A percentile compares a stretch with the other conserved stretches of the same genome.
Conservation (phyloP, 1,140 invertebrate genomes). For the Gryon sp. region DNA sequence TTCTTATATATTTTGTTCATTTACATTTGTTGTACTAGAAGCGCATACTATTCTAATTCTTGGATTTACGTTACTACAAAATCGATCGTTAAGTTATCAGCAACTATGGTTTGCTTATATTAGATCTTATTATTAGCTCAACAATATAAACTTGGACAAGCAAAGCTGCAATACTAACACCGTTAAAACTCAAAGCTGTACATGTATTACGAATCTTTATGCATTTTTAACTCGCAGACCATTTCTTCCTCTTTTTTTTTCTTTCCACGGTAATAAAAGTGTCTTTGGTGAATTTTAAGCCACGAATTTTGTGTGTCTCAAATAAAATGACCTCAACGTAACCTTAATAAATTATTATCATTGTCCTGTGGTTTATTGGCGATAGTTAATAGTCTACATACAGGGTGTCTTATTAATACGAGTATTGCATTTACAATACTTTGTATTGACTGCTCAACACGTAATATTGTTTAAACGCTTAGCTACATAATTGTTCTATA, state of each 20-base stretch:
- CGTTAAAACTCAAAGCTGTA: background rate
- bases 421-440: slow-evolving; percentile 9
- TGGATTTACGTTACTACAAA: slow-evolving; percentile 8
- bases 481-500: slow-evolving; percentile 18
- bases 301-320: slow-evolving; percentile 13
- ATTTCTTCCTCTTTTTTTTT: too few relatives aligned
- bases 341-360: slow-evolving; percentile 15
- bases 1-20: too few relatives aligned
- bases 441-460: background rate
- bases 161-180: background rate
- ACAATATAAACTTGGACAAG: slow-evolving; percentile 2
- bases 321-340: slow-evolving; percentile 15
- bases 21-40: too few relatives aligned
- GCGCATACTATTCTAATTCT: too few relatives aligned
- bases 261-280: too few relatives aligned
- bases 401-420: slow-evolving; percentile 10
- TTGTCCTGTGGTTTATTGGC: slow-evolving; percentile 7
- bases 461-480: slow-evolving; percentile 8
- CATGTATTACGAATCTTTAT: slow-evolving; percentile 43
- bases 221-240: slow-evolving; percentile 27
- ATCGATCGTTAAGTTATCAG: slow-evolving; percentile 19
- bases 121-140: slow-evolving; percentile 25
- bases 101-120: slow-evolving; percentile 15
- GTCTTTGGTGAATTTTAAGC: background rate
- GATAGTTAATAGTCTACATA: slow-evolving; percentile 28